Conservation (phyloP, 2,113 vertebrate genomes). For the Pygathrix nemaeus region DNA sequence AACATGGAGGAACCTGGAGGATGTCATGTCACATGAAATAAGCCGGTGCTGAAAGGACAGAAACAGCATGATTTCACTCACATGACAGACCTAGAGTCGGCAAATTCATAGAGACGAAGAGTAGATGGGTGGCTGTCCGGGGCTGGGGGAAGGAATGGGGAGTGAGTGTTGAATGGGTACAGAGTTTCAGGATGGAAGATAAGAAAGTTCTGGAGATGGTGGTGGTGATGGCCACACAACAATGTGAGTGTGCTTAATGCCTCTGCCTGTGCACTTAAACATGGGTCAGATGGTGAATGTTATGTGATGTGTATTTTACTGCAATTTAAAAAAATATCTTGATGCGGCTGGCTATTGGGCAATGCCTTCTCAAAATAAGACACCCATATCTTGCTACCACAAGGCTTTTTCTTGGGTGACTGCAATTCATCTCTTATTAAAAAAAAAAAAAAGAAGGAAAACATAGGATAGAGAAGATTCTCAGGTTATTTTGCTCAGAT, state of each 20-base stretch:
- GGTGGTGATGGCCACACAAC: fast-evolving
- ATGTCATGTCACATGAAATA: fast-evolving
- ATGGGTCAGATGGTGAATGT: fast-evolving
- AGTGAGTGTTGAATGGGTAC: fast-evolving
- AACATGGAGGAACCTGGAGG: fast-evolving
- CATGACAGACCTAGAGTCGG: fast-evolving
- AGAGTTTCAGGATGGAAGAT: neutral
- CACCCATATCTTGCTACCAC: neutral
- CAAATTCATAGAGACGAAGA: neutral
- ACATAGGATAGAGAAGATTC: neutral
- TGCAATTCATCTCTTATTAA: neutral
- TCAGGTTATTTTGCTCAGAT: slow-evolving; percentile 56
- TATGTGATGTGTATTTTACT: neutral
- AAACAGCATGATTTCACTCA: fast-evolving
- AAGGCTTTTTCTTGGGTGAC: neutral
- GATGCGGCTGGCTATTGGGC: neutral
- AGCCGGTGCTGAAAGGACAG: neutral
- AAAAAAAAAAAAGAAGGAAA: neutral
- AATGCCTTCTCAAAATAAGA: neutral
- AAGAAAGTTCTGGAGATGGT: fast-evolving
- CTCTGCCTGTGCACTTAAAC: fast-evolving
- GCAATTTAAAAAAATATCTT: fast-evolving
- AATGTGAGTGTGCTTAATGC: fast-evolving
- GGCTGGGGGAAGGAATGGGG: fast-evolving
- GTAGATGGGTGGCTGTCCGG: fast-evolving